phyloP scores from a whole-genome alignment of 2,113 vertebrate species.

The Oncorhynchus mykiss region DNA sequence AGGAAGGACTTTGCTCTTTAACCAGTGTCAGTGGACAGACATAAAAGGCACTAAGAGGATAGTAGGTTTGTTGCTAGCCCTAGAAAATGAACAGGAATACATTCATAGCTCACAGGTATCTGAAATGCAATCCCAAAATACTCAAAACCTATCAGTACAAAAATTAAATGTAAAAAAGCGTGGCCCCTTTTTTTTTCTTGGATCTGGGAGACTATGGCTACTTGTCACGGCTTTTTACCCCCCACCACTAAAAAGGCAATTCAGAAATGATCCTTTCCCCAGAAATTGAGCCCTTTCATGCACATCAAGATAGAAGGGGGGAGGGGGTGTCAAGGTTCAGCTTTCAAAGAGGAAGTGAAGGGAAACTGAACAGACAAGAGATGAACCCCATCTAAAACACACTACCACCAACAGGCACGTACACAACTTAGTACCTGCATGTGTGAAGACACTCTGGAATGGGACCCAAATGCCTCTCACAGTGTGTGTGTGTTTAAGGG shows the following conservation, averaged over 20 bases:
- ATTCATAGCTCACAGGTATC: constrained; percentile 69
- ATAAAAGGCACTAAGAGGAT: constrained; percentile 77
- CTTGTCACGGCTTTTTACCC: constrained; percentile 56
- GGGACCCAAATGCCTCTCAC: not conserved
- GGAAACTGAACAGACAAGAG: constrained; percentile 33
- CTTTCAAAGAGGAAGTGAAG: too few relatives aligned
- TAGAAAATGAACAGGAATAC: constrained; percentile 74
- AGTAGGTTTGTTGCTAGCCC: constrained; percentile 63
- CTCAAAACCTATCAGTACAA: constrained; percentile 66
- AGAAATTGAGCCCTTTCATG: constrained; percentile 70
- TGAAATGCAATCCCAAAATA: constrained; percentile 65
- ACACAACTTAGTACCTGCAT: constrained; percentile 20
- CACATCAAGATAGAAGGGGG: constrained; percentile 42
- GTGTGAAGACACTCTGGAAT: constrained; percentile 4
- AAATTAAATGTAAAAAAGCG: constrained; percentile 63
- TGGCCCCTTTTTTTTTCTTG: constrained; percentile 55
- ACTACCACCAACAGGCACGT: constrained; percentile 16
- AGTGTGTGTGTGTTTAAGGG: not conserved
- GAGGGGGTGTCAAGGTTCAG: too few relatives aligned
- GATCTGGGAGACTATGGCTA: constrained; percentile 74
- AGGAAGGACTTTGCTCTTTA: constrained; percentile 23
- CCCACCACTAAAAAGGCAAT: constrained; percentile 61
- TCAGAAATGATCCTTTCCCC: constrained; percentile 53
- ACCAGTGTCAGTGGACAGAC: constrained; percentile 51
- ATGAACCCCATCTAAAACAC: not conserved